Percentiles rank a stretch among this genome's conserved stretches.
Conservation (phyloP, 2,113 vertebrate species). For the Danio rerio region DNA sequence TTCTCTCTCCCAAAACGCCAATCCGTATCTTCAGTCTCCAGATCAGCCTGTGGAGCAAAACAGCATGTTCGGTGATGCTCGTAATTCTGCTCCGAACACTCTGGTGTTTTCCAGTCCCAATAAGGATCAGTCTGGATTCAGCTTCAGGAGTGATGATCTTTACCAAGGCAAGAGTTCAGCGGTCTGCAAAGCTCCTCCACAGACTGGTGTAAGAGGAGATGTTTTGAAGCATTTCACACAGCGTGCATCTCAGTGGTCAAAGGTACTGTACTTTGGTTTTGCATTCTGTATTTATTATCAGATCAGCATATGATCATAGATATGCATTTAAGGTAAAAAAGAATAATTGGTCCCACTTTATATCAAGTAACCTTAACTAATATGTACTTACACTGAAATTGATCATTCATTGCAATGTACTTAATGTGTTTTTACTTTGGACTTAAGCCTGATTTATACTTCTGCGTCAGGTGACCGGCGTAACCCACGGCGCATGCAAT, state of each 20-base stretch:
- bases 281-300: background rate
- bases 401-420: too few relatives aligned
- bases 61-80: slow-evolving; percentile 24
- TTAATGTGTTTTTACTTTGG: too few relatives aligned
- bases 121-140: slow-evolving; percentile 46
- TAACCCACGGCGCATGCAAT: too few relatives aligned
- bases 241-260: slow-evolving; percentile 29
- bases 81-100: background rate
- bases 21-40: slow-evolving; percentile 39
- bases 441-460: too few relatives aligned
- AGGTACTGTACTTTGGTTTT: slow-evolving; percentile 39
- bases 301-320: background rate
- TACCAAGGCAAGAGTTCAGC: slow-evolving; percentile 33
- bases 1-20: slow-evolving; percentile 29
- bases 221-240: slow-evolving; percentile 27
- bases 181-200: slow-evolving; percentile 21
- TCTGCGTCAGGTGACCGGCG: too few relatives aligned
- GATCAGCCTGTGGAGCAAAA: slow-evolving; percentile 42
- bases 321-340: background rate
- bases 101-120: slow-evolving; percentile 25
- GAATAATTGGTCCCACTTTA: too few relatives aligned
- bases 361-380: too few relatives aligned
- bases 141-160: slow-evolving; percentile 36
- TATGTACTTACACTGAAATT: too few relatives aligned
- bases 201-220: slow-evolving; percentile 39